Base-by-base conservation (phyloP, 2,888 invertebrate genomes). In the Apoderus coryli region DNA sequence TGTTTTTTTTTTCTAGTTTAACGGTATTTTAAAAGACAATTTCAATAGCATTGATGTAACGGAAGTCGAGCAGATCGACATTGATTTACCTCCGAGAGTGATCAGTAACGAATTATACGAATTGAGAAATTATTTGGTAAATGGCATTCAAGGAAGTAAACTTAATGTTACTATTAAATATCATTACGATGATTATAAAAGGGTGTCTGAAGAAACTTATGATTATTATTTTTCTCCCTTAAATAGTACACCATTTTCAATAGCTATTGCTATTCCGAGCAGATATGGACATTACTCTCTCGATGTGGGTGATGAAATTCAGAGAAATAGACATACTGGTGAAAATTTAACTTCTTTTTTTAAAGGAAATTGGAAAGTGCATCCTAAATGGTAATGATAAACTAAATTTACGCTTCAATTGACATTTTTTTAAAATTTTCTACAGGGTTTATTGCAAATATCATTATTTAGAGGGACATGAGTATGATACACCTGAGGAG, bases 11-110 rank as follows among this genome's bases (percentile, higher is more conserved):
- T n/a, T n/a, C n/a, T n/a, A 48, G 48, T 48, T 44, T 37, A 39
- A 45, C 31, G 48, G 47, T 1, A 36, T 42, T 27, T 29, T 45
- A 19, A 46, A 47, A 33, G 42, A 44, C 33, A 93, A 92, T 56
- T 95, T 88, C 61, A 92, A 93, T 59, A 93, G 92, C 54, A 80
- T 96, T 16, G 96, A 96, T 59, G 68, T 98, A 34, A 77, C 84
- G 2, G 95, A 96, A 61, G 81, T 96, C 4, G 95, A 96, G 55
- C 78, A 92, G 40, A 68, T 82, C 13, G 40, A 41, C 22, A 34
- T 33, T 10, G 26, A 30, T 14, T 63, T 67, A 29, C 67, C 63
- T 1, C 72, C 79, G 0, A 66, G 86, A 32, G 69, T 69, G 41
- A 64, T 75, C 1, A 69, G 71, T 3, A 60, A 65, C 0, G 56